Evolutionary conservation across 2,797 vertebrate genomes (phyloP).

Genomic region (Nannoperca australis): DNA sequence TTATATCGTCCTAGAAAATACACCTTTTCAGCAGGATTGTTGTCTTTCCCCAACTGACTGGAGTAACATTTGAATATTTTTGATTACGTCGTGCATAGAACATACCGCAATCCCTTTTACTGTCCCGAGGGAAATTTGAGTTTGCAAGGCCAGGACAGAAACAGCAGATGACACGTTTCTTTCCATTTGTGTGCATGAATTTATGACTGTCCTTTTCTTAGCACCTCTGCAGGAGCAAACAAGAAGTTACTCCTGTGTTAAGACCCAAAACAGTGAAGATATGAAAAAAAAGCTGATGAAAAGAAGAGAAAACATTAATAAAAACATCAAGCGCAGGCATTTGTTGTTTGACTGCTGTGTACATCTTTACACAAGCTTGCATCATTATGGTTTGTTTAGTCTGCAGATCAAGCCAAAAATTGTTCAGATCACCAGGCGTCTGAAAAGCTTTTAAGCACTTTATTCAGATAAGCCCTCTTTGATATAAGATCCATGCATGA

Average conservation of each 20-base stretch:
- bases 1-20: constrained; percentile 74
- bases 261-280: constrained; percentile 35
- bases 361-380: constrained; percentile 84
- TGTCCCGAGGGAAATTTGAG: constrained; percentile 69
- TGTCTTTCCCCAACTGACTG: constrained; percentile 57
- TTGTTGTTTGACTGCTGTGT: constrained; percentile 81
- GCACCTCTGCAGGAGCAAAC: constrained; percentile 71
- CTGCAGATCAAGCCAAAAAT: constrained; percentile 82
- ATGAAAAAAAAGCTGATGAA: constrained; percentile 53
- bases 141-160: constrained; percentile 54
- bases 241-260: constrained; percentile 41
- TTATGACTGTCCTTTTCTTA: constrained; percentile 44
- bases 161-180: constrained; percentile 47
- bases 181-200: constrained; percentile 50
- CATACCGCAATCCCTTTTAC: constrained; percentile 47
- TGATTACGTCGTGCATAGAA: constrained; percentile 67
- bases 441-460: constrained; percentile 86
- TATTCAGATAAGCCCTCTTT: constrained; percentile 82
- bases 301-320: constrained; percentile 79
- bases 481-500: constrained; percentile 81
- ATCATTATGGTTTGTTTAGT: constrained; percentile 85
- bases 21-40: constrained; percentile 77
- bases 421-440: constrained; percentile 83
- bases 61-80: constrained; percentile 74
- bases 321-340: constrained; percentile 80